Evolutionary conservation across 1,140 invertebrate genomes (phyloP).

Genomic region (Platorchestia sp.): DNA sequence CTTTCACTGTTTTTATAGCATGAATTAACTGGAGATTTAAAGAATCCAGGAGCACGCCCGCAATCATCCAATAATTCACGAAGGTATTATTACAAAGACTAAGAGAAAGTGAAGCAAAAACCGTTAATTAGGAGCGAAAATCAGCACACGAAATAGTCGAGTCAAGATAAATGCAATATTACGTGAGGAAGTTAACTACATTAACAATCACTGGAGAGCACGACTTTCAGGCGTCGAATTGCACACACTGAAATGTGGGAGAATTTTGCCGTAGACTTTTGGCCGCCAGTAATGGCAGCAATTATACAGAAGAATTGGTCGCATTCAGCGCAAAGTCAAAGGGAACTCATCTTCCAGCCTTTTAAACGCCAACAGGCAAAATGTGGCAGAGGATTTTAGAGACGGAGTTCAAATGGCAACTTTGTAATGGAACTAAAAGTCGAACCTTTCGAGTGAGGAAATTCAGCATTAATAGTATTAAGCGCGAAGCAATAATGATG

Average conservation of each 20-base stretch:
- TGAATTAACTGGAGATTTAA: background rate
- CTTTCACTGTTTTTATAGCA: background rate
- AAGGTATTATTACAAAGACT: background rate
- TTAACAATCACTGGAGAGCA: constrained; percentile 2
- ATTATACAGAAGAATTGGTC: constrained; percentile 54
- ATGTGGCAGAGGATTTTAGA: constrained; percentile 51
- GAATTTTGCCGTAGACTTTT: constrained; percentile 49
- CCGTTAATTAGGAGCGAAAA: background rate
- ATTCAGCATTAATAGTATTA: constrained; percentile 48
- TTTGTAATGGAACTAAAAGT: constrained; percentile 55
- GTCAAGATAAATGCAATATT: background rate
- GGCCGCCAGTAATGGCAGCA: constrained; percentile 43
- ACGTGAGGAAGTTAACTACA: background rate
- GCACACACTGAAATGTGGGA: constrained; percentile 35
- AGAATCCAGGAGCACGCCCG: background rate
- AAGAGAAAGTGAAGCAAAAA: background rate
- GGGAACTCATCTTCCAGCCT: constrained; percentile 52
- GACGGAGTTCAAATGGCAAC: constrained; percentile 54
- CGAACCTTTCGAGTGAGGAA: constrained; percentile 46
- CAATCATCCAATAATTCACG: background rate
- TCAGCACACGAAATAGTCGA: background rate
- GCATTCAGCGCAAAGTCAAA: constrained; percentile 47
- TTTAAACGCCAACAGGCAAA: constrained; percentile 53
- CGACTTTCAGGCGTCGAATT: background rate
- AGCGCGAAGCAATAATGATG: constrained; percentile 49